Base-by-base conservation (phyloP, 2,888 invertebrate genomes). In the Cynaeus angustus region DNA sequence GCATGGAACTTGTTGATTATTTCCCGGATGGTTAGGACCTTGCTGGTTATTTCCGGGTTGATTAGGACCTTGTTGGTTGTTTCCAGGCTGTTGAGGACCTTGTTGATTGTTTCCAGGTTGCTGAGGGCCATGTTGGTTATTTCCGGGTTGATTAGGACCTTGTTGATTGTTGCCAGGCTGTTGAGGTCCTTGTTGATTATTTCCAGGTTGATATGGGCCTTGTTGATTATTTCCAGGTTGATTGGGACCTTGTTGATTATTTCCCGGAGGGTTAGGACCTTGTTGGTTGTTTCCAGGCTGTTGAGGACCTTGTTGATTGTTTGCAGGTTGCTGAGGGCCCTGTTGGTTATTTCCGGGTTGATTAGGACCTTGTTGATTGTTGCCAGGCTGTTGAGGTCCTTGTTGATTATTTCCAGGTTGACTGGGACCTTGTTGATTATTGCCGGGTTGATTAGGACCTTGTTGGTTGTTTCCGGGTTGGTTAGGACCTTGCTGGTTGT, bases 71-170 rank as follows among this genome's bases (percentile, higher is more conserved):
- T 73, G 59, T 30, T 72, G 72, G 7, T 68, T 41, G 43, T 68
- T 66, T 46, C 68, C 41, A n/a, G 46, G 58, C 1, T 56, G 28
- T 1, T 75, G 0, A 66, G 67, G 0, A 13, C 48, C 61, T 79
- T 72, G 83, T 79, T 58, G 76, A 12, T 71, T 69, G n/a, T 61
- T 41, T 28, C 62, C 64, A 8, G 72, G 61, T 59, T 62, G 3
- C 5, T 3, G 8, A 5, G 48, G 48, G 10, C 58, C 45, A 26
- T 16, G 58, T 30, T 55, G 55, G 21, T 38, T 38, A 48, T 48
- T 48, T 73, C 72, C 7, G 67, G 66, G 1, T n/a, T 56, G 46
- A 12, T 48, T 3, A 3, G 59, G 30, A 0, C 65, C 65, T 55
- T 55, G 65, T 45, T 46, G 62, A 45, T 41, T 41, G 33, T 48